Percentiles rank a stretch among this genome's conserved stretches.
These are phyloP conservation scores for Helarctos malayanus DNA, from an alignment of 2,797 vertebrate genomes.

Conservation along the genomic window DNA sequence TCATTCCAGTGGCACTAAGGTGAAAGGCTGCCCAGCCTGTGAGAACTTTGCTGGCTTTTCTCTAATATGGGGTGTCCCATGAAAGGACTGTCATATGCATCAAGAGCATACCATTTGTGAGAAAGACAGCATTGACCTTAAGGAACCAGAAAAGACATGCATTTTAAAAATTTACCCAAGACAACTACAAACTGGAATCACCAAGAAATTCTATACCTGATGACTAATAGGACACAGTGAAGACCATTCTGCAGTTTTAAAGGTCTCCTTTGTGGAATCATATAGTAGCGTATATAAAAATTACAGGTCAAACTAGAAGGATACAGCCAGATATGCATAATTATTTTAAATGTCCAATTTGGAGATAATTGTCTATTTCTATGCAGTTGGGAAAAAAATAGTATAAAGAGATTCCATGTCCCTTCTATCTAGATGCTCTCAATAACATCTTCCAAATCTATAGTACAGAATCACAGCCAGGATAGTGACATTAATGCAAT, in stretches of 20 bases:
- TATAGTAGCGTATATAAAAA: neutral
- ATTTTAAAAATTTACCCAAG: neutral
- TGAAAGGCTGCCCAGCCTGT: neutral
- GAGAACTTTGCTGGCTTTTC: neutral
- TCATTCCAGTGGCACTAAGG: neutral
- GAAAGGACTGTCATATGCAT: neutral
- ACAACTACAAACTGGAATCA: neutral
- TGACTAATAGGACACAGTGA: neutral
- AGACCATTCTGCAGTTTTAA: neutral
- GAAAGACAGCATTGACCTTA: neutral
- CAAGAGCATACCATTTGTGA: neutral
- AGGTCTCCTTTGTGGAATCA: neutral
- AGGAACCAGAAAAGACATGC: neutral
- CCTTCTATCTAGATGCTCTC: neutral
- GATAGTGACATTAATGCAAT: rapidly evolving
- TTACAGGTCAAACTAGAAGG: neutral
- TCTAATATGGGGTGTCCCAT: neutral
- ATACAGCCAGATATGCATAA: neutral
- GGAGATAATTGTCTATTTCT: neutral
- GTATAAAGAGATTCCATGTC: neutral
- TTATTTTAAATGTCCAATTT: neutral
- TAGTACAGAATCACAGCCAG: neutral
- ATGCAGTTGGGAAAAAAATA: neutral
- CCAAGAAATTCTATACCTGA: neutral
- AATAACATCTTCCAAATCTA: neutral